Evolutionary conservation across 1,140 invertebrate species (phyloP), one percentile per base, ranked within the genome.

Genomic region (Trichomalopsis sarcophagae): DNA sequence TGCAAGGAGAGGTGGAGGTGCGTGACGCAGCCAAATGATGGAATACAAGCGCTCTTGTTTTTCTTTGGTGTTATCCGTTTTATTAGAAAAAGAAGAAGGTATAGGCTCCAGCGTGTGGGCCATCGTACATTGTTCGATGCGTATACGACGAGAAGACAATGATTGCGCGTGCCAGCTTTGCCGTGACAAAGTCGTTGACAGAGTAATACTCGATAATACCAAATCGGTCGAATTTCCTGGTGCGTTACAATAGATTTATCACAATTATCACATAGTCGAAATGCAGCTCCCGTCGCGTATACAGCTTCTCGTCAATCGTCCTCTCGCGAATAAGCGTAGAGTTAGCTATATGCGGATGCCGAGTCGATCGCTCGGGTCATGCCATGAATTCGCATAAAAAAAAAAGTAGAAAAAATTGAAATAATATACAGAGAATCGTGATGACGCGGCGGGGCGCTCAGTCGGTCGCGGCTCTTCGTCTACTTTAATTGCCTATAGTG

Each of bases 181-280:
- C n/a, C n/a, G n/a, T n/a, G n/a, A n/a, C n/a, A n/a, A n/a, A n/a
- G n/a, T n/a, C n/a, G n/a, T n/a, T n/a, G n/a, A n/a, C n/a, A n/a
- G n/a, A n/a, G 6, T n/a, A 17, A 62, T n/a, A 17, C 21, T 62
- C 55, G 55, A 62, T 62, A 62, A 62, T 62, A 62, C 55, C 55
- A 62, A 21, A 62, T 62, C 55, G 7, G 5, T 62, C 55, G 55
- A 62, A 62, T 62, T 62, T 44, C 40, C 0, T 44, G 7, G 0
- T 44, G 55, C 55, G 21, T 62, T n/a, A 36, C 5, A 27, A 36
- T 6, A 62, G 55, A 62, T 62, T 62, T 62, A 62, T 62, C 68
- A 71, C 68, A 71, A 71, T 71, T 71, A 71, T 71, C 68, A 71
- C 23, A 71, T 27, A n/a, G 68, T 71, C 68, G 4, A 71, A 71